Conservation (phyloP, 2,113 vertebrate species). For the Sciurus niger region DNA sequence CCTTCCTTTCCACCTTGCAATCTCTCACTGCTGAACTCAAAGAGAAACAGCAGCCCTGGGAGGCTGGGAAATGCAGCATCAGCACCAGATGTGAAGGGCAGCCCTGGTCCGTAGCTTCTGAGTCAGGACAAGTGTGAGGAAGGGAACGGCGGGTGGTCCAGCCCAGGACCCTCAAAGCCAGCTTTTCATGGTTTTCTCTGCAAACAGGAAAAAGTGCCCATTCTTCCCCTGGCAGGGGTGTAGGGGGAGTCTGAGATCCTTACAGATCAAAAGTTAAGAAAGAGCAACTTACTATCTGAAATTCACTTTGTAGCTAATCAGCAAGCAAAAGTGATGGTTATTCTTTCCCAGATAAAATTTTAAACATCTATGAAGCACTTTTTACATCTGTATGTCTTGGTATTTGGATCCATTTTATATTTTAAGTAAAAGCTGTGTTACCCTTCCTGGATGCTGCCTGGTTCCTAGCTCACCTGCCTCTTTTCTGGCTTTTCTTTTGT, state of each 20-base stretch:
- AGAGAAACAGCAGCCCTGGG: neutral
- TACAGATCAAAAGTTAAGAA: neutral
- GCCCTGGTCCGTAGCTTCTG: neutral
- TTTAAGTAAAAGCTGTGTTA: neutral
- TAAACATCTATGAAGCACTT: neutral
- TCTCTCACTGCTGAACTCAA: neutral
- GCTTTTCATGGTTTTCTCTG: neutral
- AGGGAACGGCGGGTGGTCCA: neutral
- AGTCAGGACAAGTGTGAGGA: neutral
- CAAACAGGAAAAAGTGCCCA: neutral
- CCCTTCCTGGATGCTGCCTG: neutral
- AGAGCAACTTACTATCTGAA: neutral
- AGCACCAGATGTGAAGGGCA: neutral
- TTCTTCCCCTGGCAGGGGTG: neutral
- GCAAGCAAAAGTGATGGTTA: neutral
- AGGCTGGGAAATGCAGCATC: neutral
- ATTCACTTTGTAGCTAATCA: neutral
- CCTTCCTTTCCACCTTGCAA: accelerated
- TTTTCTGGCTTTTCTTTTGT: neutral
- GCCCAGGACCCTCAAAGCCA: no score
- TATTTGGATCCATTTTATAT: constrained; percentile 34
- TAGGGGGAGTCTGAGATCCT: neutral
- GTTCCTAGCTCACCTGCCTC: neutral
- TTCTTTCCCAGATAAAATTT: neutral
- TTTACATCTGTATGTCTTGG: neutral